phyloP scores from a whole-genome alignment of 2,888 invertebrate species.

The Netelia inedita region DNA sequence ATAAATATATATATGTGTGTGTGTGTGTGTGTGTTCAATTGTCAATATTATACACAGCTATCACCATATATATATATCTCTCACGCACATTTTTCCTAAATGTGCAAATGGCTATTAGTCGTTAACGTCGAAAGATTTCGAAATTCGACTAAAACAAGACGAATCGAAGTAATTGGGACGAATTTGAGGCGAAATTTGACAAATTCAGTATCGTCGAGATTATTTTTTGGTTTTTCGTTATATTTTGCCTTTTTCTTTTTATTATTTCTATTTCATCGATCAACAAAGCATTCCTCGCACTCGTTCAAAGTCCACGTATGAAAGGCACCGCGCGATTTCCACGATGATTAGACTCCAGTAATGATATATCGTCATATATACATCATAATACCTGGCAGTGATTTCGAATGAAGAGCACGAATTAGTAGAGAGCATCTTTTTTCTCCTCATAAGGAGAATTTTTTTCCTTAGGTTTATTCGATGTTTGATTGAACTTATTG shows the following conservation, averaged over 20 bases:
- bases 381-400: slow-evolving; percentile 42
- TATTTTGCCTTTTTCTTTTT: not conserved
- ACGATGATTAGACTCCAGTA: slow-evolving; percentile 32
- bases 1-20: slow-evolving; percentile 48
- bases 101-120: slow-evolving; percentile 52
- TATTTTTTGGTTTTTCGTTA: not conserved
- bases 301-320: slow-evolving; percentile 5
- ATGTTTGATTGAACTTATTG: slow-evolving; percentile 51
- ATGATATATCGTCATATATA: slow-evolving; percentile 13
- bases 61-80: slow-evolving; percentile 23
- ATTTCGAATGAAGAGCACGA: slow-evolving; percentile 66
- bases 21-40: slow-evolving; percentile 54
- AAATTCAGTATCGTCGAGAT: not conserved
- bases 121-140: slow-evolving; percentile 9
- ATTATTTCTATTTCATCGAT: slow-evolving; percentile 13
- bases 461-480: slow-evolving; percentile 36
- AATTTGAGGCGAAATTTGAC: not conserved
- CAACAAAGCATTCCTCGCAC: slow-evolving; percentile 28
- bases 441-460: slow-evolving; percentile 53
- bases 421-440: slow-evolving; percentile 56
- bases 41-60: slow-evolving; percentile 50
- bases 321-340: slow-evolving; percentile 35
- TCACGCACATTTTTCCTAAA: slow-evolving; percentile 52
- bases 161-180: not conserved
- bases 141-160: not conserved